Evolutionary conservation across 1,140 invertebrate genomes (phyloP), one percentile per base, ranked within the genome.

Genomic region (Oppia nitens): DNA sequence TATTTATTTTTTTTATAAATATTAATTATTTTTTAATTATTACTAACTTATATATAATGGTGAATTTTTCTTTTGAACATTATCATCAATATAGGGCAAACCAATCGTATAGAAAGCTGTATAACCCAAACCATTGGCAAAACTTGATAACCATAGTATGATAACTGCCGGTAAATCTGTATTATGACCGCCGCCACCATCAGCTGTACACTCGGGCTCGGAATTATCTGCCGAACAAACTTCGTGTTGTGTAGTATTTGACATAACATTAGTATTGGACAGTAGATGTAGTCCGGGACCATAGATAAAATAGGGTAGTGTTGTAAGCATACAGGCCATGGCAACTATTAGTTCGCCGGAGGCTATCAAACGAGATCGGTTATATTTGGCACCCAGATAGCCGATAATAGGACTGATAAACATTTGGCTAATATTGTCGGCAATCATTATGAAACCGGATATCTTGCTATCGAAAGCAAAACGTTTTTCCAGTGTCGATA

Each of bases 201-300:
- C n/a, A n/a, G n/a, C n/a, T 40, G 6, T 6, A 40, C 32, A 40
- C 6, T 40, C 32, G 17, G 17, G 17, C 6, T 40, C 17, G 6
- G 6, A 17, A 40, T 40, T 17, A 40, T 40, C 32, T 9, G 32
- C 6, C 32, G 6, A 17, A 17, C 32, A 40, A 17, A 40, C 32
- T 40, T 40, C 32, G n/a, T n/a, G n/a, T n/a, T 1, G 61, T 55
- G 54, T 56, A 50, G 64, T 85, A 83, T 66, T 82, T 84, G 66
- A 83, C 85, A 62, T 82, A 75, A 65, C 85, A 85, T 68, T 85
- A n/a, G n/a, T n/a, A n/a, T n/a, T n/a, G n/a, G n/a, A n/a, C 83
- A 45, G 85, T 74, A 1, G 83, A 85, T 52, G 83, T 83, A 81
- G 83, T 14, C 81, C 82, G 65, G 73, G 68, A 0, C 82, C 82